These are phyloP conservation scores for Sclerurus mexicanus DNA, from an alignment of 2,113 vertebrate genomes.

Conservation along the genomic window DNA sequence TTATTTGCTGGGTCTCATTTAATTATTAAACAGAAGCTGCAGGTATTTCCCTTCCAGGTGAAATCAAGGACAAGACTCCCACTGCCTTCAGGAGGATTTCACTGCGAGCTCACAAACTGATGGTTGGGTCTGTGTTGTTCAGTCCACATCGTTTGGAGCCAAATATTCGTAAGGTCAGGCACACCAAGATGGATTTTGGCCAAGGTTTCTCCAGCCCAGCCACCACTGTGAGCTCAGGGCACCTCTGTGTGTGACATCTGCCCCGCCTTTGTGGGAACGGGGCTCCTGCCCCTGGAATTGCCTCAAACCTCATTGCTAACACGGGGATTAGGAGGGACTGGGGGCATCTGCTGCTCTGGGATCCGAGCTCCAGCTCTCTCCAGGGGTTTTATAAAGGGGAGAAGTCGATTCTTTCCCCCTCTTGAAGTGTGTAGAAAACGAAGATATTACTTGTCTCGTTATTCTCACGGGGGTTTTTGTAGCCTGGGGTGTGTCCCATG, in stretches of 20 bases:
- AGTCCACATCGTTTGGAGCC: neutral
- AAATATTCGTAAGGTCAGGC: rapidly evolving
- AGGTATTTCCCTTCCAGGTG: neutral
- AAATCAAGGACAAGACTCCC: neutral
- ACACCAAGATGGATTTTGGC: neutral
- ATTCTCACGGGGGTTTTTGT: neutral
- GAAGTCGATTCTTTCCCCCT: neutral
- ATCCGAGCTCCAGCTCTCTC: neutral
- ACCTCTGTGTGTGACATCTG: neutral
- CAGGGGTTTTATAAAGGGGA: neutral
- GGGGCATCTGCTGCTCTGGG: neutral
- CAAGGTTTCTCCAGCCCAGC: neutral
- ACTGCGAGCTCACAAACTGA: neutral
- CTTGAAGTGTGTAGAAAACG: neutral
- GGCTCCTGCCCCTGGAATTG: neutral
- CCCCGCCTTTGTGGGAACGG: neutral
- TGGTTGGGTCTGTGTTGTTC: rapidly evolving
- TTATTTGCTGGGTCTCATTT: neutral
- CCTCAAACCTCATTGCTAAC: neutral
- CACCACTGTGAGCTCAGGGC: neutral
- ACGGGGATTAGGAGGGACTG: neutral
- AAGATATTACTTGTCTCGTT: neutral
- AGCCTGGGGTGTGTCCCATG: neutral
- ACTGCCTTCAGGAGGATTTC: neutral
- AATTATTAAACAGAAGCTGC: neutral